Conservation (phyloP, 2,888 invertebrate species). For the Polyommatus iphigenia region DNA sequence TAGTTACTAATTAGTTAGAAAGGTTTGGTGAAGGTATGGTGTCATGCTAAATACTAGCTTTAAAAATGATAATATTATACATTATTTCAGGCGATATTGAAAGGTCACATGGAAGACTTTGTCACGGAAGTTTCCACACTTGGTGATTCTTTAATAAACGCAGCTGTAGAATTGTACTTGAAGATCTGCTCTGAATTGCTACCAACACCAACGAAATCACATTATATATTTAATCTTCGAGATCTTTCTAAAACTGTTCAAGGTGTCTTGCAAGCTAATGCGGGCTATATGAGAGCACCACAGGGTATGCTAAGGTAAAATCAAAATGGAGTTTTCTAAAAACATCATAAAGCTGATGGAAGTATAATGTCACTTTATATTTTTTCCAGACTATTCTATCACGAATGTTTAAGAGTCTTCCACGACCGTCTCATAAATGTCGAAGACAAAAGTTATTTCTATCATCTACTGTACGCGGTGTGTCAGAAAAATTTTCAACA, state of each 20-base stretch:
- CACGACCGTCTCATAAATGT: constrained; percentile 92
- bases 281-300: constrained; percentile 84
- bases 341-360: too few relatives aligned
- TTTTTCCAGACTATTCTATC: constrained; percentile 87
- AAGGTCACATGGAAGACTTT: constrained; percentile 90
- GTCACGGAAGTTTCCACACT: constrained; percentile 83
- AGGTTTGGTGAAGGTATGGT: too few relatives aligned
- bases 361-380: not conserved
- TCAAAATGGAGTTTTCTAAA: not conserved
- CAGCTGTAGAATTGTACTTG: constrained; percentile 91
- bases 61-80: not conserved
- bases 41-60: not conserved
- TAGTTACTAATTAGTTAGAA: too few relatives aligned
- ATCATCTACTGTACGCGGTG: constrained; percentile 83
- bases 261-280: constrained; percentile 92
- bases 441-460: constrained; percentile 91
- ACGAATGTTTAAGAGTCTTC: constrained; percentile 94
- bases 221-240: constrained; percentile 95
- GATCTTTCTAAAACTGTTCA: constrained; percentile 95
- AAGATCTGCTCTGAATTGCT: constrained; percentile 89
- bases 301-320: constrained; percentile 83
- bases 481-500: constrained; percentile 83
- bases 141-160: constrained; percentile 87
- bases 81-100: constrained; percentile 80
- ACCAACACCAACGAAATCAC: constrained; percentile 95